A percentile compares a stretch with the other conserved stretches of the same genome.
Evolutionary conservation across 2,888 invertebrate genomes (phyloP).

Genomic region (Microctonus hyperodae): DNA sequence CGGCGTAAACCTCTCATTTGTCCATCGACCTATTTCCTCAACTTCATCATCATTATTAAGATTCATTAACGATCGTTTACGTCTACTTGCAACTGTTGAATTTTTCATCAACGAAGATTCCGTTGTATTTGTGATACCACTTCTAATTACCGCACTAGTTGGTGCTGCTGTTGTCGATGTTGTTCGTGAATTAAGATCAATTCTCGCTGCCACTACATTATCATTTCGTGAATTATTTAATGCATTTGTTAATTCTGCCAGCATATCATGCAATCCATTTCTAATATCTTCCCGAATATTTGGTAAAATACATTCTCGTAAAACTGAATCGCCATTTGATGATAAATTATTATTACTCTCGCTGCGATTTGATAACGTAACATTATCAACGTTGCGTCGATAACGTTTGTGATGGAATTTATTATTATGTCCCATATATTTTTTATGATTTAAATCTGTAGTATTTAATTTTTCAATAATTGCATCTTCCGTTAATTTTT

Average conservation of each 20-base stretch:
- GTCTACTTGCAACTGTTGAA: not conserved
- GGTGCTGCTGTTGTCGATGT: conserved; percentile 14
- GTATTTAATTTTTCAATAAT: not conserved
- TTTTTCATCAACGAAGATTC: too few relatives aligned
- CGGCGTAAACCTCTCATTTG: conserved; percentile 39
- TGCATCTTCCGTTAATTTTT: conserved; percentile 12
- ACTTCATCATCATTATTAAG: conserved; percentile 18
- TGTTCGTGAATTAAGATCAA: too few relatives aligned
- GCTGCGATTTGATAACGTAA: not conserved
- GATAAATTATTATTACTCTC: not conserved
- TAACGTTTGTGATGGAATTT: not conserved
- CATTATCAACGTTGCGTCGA: conserved; percentile 9
- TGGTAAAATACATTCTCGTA: conserved; percentile 34
- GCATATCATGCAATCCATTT: conserved; percentile 38
- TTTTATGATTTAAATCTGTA: not conserved
- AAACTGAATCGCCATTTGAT: conserved; percentile 17
- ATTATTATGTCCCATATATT: not conserved
- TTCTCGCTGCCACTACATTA: too few relatives aligned
- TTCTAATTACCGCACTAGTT: conserved; percentile 19
- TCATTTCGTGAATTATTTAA: not conserved
- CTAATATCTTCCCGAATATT: conserved; percentile 40
- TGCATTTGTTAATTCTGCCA: conserved; percentile 27
- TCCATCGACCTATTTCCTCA: conserved; percentile 41
- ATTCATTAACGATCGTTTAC: not conserved
- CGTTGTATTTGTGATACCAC: not conserved